These are phyloP conservation scores for Poeciliopsis occidentalis DNA, from an alignment of 2,113 vertebrate species.

Conservation along the genomic window DNA sequence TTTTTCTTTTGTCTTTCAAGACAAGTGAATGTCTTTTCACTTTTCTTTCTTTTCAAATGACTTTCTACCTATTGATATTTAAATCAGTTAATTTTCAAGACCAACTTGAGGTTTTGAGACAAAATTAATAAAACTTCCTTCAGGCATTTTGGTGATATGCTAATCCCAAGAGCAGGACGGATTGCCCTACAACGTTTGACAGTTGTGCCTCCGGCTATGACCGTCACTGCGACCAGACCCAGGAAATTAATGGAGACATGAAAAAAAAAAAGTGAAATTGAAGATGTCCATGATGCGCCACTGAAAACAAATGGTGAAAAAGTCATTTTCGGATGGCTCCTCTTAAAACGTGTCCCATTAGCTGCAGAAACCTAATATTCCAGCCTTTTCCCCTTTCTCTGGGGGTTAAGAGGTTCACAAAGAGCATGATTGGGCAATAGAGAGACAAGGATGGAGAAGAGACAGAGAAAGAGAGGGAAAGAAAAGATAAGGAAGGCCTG, in stretches of 20 bases:
- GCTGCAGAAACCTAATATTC: conserved; percentile 60
- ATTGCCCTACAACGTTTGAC: background rate
- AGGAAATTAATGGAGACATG: conserved; percentile 25
- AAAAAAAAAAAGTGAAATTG: conserved; percentile 17
- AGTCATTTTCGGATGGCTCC: conserved; percentile 49
- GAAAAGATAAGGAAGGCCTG: conserved; percentile 11
- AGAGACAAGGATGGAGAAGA: conserved; percentile 22
- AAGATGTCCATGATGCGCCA: conserved; percentile 34
- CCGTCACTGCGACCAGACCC: background rate
- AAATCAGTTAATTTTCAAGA: background rate
- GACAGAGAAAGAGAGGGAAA: conserved; percentile 5
- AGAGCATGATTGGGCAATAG: conserved; percentile 43
- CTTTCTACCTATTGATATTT: background rate
- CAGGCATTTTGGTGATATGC: background rate
- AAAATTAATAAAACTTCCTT: background rate
- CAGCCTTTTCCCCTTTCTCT: conserved; percentile 35
- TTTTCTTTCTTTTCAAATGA: too few species aligned
- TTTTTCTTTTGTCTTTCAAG: too few species aligned
- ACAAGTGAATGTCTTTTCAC: too few species aligned
- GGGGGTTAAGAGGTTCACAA: conserved; percentile 58
- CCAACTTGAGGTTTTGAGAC: background rate
- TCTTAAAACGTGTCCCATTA: conserved; percentile 59
- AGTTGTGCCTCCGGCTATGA: background rate
- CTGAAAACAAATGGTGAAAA: conserved; percentile 27
- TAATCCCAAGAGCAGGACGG: background rate